Percentiles rank a stretch among this genome's conserved stretches.
phyloP scores from a whole-genome alignment of 2,888 invertebrate species.

The Electrophaes corylata region DNA sequence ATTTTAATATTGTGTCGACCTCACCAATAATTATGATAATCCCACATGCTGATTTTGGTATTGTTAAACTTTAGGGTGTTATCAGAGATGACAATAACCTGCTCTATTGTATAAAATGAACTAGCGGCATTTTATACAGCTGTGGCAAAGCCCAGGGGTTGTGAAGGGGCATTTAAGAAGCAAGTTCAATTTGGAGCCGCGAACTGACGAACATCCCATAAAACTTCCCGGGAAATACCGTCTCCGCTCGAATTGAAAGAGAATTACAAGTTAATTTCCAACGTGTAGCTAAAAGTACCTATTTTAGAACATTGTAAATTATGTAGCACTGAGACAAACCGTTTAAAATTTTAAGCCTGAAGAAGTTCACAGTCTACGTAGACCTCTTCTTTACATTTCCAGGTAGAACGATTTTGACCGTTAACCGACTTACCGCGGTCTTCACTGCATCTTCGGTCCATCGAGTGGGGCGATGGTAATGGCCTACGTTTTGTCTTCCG shows the following conservation, averaged over 20 bases:
- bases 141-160: conserved; percentile 34
- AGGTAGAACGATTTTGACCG: no score
- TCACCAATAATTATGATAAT: no score
- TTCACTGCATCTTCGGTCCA: no score
- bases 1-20: no score
- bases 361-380: no score
- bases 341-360: neutral
- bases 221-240: conserved; percentile 52
- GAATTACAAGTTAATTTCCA: conserved; percentile 44
- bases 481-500: no score
- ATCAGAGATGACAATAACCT: neutral
- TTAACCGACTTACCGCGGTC: no score
- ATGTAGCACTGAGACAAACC: neutral
- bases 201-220: conserved; percentile 53
- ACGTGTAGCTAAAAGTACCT: conserved; percentile 36
- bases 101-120: neutral
- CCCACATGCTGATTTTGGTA: no score
- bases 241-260: conserved; percentile 40
- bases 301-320: neutral
- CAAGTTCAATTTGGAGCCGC: conserved; percentile 52
- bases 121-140: neutral
- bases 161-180: conserved; percentile 52
- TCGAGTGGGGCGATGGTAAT: no score
- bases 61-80: no score
- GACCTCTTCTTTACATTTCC: no score